These are phyloP conservation scores for Norana najaformis DNA, from an alignment of 2,888 invertebrate species.

Conservation along the genomic window DNA sequence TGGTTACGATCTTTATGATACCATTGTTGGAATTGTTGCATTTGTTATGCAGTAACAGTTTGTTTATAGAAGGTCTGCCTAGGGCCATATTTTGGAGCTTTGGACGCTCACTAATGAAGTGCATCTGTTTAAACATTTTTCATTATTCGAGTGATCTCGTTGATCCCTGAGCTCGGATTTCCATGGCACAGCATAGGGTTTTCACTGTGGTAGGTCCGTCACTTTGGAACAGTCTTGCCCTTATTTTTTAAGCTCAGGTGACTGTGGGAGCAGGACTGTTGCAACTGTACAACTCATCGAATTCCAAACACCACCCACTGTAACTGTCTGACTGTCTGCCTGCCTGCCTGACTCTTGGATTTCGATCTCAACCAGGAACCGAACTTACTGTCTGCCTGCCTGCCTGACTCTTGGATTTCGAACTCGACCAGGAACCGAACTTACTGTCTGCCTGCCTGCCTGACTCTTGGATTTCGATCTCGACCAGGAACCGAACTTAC, in stretches of 20 bases:
- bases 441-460: background rate
- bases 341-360: no score
- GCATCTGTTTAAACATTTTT: background rate
- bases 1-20: no score
- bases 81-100: background rate
- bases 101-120: background rate
- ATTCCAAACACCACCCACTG: no score
- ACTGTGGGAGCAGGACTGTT: no score
- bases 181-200: background rate
- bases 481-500: no score
- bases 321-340: no score
- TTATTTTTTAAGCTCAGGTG: background rate
- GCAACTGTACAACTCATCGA: no score
- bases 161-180: background rate
- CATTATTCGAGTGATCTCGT: background rate
- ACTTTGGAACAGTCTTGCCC: background rate
- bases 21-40: background rate
- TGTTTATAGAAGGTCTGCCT: background rate
- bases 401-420: background rate
- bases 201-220: background rate
- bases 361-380: no score
- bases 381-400: no score
- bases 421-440: background rate
- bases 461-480: no score
- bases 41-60: background rate